Evolutionary conservation across 2,888 invertebrate species (phyloP).

Genomic region (Willowsia nigromaculata): DNA sequence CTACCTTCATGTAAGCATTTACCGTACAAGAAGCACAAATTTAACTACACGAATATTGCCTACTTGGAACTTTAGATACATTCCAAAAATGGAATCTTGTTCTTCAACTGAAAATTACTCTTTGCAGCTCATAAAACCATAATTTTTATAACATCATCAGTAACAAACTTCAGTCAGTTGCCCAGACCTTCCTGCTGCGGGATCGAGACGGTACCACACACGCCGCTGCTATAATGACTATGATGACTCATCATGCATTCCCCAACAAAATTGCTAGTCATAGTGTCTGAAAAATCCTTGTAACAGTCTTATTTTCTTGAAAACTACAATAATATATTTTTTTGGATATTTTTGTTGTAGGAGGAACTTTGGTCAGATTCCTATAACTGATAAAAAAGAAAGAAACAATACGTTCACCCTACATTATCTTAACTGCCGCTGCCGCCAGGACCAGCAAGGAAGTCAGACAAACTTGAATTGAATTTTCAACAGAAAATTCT

Average conservation of each 20-base stretch:
- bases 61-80: no score
- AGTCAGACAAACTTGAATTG: constrained; percentile 20
- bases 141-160: no score
- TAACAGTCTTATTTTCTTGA: neutral
- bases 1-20: no score
- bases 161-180: neutral
- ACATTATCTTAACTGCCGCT: neutral
- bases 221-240: no score
- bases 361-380: constrained; percentile 27
- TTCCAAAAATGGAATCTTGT: constrained; percentile 46
- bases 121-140: constrained; percentile 1
- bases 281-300: neutral
- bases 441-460: neutral
- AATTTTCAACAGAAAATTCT: neutral
- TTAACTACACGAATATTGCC: no score
- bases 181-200: neutral
- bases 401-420: constrained; percentile 13
- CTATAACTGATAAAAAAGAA: neutral
- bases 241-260: constrained; percentile 26
- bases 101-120: neutral
- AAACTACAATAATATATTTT: neutral
- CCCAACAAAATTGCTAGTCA: neutral
- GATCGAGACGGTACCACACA: neutral
- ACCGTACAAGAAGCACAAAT: no score
- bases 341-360: neutral